Percentiles rank a stretch among this genome's conserved stretches.
These are phyloP conservation scores for Spatulosminthurus flaviceps DNA, from an alignment of 2,888 invertebrate genomes.

Conservation along the genomic window DNA sequence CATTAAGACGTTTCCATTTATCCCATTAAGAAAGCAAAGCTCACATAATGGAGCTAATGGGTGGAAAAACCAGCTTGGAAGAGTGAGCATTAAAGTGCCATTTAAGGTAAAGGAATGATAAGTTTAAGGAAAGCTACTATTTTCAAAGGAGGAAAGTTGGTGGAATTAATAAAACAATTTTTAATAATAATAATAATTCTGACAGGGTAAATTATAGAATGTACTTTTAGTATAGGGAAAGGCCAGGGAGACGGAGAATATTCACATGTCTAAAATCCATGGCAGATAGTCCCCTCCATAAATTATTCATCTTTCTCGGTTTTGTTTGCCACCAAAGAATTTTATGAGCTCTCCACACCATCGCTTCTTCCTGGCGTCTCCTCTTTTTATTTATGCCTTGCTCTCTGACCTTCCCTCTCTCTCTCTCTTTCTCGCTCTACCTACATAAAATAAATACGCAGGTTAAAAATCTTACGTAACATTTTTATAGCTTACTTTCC, in stretches of 20 bases:
- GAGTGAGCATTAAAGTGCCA: background rate
- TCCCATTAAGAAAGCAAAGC: too few relatives aligned
- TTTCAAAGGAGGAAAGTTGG: background rate
- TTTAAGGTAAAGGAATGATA: background rate
- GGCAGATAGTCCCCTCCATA: constrained; percentile 33
- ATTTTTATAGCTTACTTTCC: too few relatives aligned
- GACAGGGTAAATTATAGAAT: constrained; percentile 27
- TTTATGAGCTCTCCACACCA: constrained; percentile 42
- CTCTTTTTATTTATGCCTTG: constrained; percentile 34
- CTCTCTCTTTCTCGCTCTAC: background rate
- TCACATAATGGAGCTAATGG: too few relatives aligned
- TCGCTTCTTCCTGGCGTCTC: constrained; percentile 15
- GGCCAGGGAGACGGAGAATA: constrained; percentile 12
- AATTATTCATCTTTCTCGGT: constrained; percentile 43
- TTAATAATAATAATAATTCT: constrained; percentile 28
- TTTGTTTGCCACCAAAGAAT: constrained; percentile 41
- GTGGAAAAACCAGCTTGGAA: too few relatives aligned
- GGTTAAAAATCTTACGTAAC: too few relatives aligned
- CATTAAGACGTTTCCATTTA: too few relatives aligned
- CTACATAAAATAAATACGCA: background rate
- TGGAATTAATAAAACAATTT: constrained; percentile 11
- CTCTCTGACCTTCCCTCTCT: background rate
- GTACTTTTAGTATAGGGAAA: constrained; percentile 4
- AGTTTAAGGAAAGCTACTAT: background rate
- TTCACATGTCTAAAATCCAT: constrained; percentile 20